These are phyloP conservation scores for Bombylius discolor DNA, from an alignment of 2,888 invertebrate species.

Conservation along the genomic window DNA sequence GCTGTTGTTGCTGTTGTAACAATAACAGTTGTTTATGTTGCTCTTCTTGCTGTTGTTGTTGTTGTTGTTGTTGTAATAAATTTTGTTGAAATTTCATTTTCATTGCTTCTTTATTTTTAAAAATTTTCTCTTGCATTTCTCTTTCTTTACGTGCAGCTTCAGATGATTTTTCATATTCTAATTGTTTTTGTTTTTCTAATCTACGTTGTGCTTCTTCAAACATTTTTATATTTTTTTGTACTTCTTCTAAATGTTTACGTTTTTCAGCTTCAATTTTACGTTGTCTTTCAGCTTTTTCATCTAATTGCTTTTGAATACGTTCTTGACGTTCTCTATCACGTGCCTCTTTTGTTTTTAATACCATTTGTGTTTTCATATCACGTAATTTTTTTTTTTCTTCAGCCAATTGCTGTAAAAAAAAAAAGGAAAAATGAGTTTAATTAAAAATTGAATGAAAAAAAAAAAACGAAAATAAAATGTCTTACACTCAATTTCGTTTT, in stretches of 20 bases:
- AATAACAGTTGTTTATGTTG: constrained; percentile 14
- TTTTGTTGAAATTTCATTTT: background rate
- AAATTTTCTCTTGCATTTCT: constrained; percentile 24
- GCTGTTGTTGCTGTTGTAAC: constrained; percentile 6
- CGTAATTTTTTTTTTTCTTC: background rate
- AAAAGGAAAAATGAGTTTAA: background rate
- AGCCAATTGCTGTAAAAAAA: background rate
- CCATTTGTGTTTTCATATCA: background rate
- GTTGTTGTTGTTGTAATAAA: constrained; percentile 5
- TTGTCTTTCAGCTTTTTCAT: constrained; percentile 13
- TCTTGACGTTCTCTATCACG: background rate
- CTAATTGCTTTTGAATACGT: background rate
- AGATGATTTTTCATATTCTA: constrained; percentile 14
- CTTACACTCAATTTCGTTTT: background rate
- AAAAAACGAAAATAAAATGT: too few species aligned
- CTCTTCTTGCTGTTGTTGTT: constrained; percentile 17
- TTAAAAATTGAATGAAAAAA: too few species aligned
- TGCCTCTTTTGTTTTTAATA: background rate
- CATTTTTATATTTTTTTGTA: constrained; percentile 3
- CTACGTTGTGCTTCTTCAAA: constrained; percentile 10
- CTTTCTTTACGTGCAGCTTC: constrained; percentile 24
- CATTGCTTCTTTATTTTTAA: constrained; percentile 20
- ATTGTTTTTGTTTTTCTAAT: constrained; percentile 15
- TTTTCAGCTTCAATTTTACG: constrained; percentile 5
- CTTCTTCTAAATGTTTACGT: background rate